Conservation (phyloP, 2,888 invertebrate genomes). For the Spicauda simplicius region DNA sequence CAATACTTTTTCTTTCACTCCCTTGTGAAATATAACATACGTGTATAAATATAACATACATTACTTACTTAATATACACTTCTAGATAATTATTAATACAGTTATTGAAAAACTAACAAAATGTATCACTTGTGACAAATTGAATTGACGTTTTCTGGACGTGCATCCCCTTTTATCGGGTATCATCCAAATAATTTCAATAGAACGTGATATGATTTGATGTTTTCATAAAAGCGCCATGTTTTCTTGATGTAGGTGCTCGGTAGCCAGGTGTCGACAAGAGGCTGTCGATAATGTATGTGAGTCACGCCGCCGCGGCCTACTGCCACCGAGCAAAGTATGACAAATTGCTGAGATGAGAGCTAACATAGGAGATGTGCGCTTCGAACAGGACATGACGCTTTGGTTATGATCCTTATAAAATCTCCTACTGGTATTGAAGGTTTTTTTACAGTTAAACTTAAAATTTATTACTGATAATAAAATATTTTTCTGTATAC, state of each 20-base stretch:
- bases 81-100: too few relatives aligned
- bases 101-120: too few relatives aligned
- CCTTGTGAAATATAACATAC: too few relatives aligned
- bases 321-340: slow-evolving; percentile 23
- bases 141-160: too few relatives aligned
- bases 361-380: slow-evolving; percentile 10
- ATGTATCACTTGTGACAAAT: too few relatives aligned
- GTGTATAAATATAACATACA: too few relatives aligned
- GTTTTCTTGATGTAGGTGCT: slow-evolving; percentile 5
- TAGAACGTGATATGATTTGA: slow-evolving; percentile 21
- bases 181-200: slow-evolving; percentile 4
- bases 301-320: slow-evolving; percentile 14
- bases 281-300: slow-evolving; percentile 14
- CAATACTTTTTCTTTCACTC: too few relatives aligned
- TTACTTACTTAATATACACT: too few relatives aligned
- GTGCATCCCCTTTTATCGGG: background rate
- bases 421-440: too few relatives aligned
- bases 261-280: slow-evolving; percentile 22
- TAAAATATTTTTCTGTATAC: too few relatives aligned
- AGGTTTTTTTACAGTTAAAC: too few relatives aligned
- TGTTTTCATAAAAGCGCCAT: background rate
- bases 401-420: background rate
- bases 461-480: too few relatives aligned
- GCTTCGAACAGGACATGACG: background rate
- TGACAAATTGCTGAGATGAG: slow-evolving; percentile 28